Base-by-base conservation (phyloP, 2,113 vertebrate species). In the Mola mola region DNA sequence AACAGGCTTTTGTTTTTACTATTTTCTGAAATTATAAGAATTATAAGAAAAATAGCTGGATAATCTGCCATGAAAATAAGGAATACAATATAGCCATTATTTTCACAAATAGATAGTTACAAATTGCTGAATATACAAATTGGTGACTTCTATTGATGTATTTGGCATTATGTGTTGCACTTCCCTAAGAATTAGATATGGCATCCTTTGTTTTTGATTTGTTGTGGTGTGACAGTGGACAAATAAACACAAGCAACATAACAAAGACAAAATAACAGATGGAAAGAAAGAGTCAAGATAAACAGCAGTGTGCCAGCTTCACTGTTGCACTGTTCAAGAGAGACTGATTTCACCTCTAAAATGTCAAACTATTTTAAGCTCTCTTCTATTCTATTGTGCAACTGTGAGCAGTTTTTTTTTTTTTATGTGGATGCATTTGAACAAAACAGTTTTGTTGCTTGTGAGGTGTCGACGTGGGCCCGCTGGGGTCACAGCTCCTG, bases 241-340 rank as follows among this genome's bases (percentile, higher is more conserved):
- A 46, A 66, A 72, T 33, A 40, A 48, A 73, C 64, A 66, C 66
- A 77, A 71, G 85, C 75, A 68, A 71, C 73, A 72, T 44, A 66
- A 84, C 63, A 66, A 64, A 72, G 56, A 82, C 66, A 72, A 49
- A 53, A 52, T 50, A 74, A 82, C 79, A 75, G 53, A 78, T 63
- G 61, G 67, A 82, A 49, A 66, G 50, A 2, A 9, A 63, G 53
- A 53, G 47, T 16, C 75, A 55, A 50, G 60, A 69, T 43, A 48
- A 70, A 72, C 66, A 70, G 58, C 55, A 72, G 73, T 31, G 61
- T 55, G 65, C 57, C 75, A 72, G 16, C 43, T 62, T 22, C 37
- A 33, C 19, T 6, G 8, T 25, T n/a, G n/a, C n/a, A n/a, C n/a
- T n/a, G n/a, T n/a, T n/a, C n/a, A n/a, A n/a, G n/a, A n/a, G n/a